Base-by-base conservation (phyloP, 2,113 vertebrate genomes). In the Pedetes capensis region DNA sequence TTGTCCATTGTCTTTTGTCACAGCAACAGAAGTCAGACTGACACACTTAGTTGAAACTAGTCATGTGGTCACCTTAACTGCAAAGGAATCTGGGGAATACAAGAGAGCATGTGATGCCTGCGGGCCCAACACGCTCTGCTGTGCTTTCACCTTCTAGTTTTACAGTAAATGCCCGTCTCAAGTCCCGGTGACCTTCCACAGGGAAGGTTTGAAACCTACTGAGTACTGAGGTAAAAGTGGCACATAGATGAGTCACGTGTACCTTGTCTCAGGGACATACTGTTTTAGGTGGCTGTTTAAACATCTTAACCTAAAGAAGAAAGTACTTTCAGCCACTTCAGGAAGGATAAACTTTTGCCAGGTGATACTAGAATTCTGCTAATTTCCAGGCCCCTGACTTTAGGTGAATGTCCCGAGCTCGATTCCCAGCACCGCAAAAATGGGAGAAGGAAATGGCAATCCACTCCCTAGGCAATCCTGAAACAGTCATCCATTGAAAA, bases 41-140 rank as follows among this genome's bases (percentile, higher is more conserved):
- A 39, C 37, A 37, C 47, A 8, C 66, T 42, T 86, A 55, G 34
- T 37, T 25, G 34, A 37, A 64, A 42, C 22, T 6, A 37, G 51
- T 59, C n/a, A 37, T 1, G 16, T 42, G 29, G 37, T 14, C 44
- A 37, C 39, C 37, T 12, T 74, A 66, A 6, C 72, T 68, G 47
- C 11, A 80, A 81, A 79, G 64, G 59, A 16, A 18, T 75, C 57
- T n/a, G 66, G 74, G 82, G 17, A 79, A 53, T 0, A 13, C 17
- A 6, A 53, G 59, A 6, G 27, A 32, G 6, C 1, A 18, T 1
- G 1, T 16, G n/a, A 6, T n/a, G 10, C 8, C 34, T 18, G 11
- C 12, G 37, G 81, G 14, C 20, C 12, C 51, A 59, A 13, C 2
- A 2, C 0, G 5, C 39, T 53, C 10, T 20, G 39, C 1, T 11